These are phyloP conservation scores for Sebastes iracundus DNA, from an alignment of 2,797 vertebrate genomes.

Conservation along the genomic window DNA sequence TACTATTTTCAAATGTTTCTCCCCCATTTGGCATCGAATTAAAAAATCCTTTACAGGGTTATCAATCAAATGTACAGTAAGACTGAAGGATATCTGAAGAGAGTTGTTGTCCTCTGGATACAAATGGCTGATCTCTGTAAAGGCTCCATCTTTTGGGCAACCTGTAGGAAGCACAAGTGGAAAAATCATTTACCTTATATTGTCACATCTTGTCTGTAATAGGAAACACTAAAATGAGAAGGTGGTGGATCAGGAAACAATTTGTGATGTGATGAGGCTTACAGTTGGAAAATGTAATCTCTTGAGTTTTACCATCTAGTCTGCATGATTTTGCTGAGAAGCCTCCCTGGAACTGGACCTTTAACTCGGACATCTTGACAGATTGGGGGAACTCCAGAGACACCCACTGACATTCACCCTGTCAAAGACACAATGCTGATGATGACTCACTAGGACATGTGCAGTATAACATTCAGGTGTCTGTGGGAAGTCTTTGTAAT, in stretches of 20 bases:
- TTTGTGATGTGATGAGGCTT: neutral
- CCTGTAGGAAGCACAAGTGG: conserved; percentile 77
- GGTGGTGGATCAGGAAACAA: neutral
- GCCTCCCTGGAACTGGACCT: conserved; percentile 96
- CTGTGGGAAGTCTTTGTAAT: neutral
- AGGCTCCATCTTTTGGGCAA: conserved; percentile 75
- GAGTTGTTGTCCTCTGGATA: conserved; percentile 91
- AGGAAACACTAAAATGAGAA: neutral
- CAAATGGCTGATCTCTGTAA: conserved; percentile 78
- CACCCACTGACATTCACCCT: conserved; percentile 94
- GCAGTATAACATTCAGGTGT: neutral
- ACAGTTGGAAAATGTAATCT: neutral
- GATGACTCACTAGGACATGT: neutral
- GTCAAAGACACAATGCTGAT: neutral
- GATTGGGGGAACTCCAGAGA: conserved; percentile 87
- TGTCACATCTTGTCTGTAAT: neutral
- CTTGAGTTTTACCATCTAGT: conserved; percentile 85
- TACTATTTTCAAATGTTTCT: neutral
- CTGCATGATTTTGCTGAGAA: conserved; percentile 89
- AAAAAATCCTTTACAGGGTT: neutral
- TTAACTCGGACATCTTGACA: conserved; percentile 84
- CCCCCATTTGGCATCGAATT: neutral
- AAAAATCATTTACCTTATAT: neutral
- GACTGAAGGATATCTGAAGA: conserved; percentile 92
- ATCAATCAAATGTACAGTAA: neutral